phyloP scores from a whole-genome alignment of 1,140 invertebrate genomes.

The Ptiloglossa arizonensis region DNA sequence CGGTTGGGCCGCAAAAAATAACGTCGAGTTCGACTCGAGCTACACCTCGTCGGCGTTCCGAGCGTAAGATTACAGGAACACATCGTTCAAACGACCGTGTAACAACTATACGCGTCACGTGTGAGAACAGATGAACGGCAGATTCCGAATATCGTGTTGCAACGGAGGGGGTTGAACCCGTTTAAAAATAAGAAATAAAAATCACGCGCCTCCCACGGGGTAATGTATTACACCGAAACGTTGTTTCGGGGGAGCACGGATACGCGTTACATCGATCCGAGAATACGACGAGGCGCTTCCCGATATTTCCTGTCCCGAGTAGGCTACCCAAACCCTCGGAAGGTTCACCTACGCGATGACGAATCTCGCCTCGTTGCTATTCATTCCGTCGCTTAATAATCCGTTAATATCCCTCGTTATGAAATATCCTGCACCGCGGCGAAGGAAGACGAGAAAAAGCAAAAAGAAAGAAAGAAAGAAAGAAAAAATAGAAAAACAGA shows the following conservation, averaged over 20 bases:
- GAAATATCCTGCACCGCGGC: no score
- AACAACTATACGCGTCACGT: constrained; percentile 52
- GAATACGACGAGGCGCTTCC: constrained; percentile 5
- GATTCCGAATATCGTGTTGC: constrained; percentile 63
- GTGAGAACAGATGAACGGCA: constrained; percentile 57
- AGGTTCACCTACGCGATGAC: neutral
- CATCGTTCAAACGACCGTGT: constrained; percentile 56
- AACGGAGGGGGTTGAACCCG: constrained; percentile 55
- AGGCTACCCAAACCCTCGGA: no score
- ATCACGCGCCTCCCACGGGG: constrained; percentile 20
- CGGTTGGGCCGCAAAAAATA: neutral
- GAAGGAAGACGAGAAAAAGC: no score
- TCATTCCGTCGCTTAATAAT: constrained; percentile 7
- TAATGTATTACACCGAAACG: constrained; percentile 1
- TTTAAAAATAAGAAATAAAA: constrained; percentile 37
- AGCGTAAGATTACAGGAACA: constrained; percentile 65
- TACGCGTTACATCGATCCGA: neutral
- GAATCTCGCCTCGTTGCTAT: constrained; percentile 9
- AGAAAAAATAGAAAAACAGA: no score
- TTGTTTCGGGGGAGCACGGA: no score
- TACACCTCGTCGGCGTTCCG: constrained; percentile 27
- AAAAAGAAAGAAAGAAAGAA: no score
- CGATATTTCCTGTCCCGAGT: neutral
- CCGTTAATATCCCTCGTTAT: constrained; percentile 12
- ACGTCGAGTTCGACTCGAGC: neutral